A percentile compares a stretch with the other conserved stretches of the same genome.
These are phyloP conservation scores for Acromyrmex charruanus DNA, from an alignment of 1,140 invertebrate species.

Conservation along the genomic window DNA sequence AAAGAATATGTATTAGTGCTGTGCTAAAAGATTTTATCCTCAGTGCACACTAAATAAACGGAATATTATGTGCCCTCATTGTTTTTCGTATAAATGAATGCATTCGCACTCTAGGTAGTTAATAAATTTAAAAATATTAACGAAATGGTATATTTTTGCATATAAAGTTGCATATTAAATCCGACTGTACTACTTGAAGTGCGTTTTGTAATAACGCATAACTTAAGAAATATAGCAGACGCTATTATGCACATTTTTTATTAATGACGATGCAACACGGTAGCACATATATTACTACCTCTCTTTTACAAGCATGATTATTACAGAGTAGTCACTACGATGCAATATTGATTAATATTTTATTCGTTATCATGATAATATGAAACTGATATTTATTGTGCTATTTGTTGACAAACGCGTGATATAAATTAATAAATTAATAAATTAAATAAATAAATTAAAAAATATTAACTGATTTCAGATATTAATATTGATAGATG, in stretches of 20 bases:
- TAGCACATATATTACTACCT: neutral
- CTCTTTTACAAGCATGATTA: conserved; percentile 43
- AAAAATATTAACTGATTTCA: neutral
- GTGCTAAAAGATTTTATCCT: neutral
- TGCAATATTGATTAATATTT: conserved; percentile 44
- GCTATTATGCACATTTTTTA: conserved; percentile 47
- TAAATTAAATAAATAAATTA: neutral
- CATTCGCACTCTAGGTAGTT: conserved; percentile 22
- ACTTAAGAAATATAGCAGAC: conserved; percentile 51
- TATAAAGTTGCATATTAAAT: conserved; percentile 33
- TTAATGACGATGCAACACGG: conserved; percentile 49
- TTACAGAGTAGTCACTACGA: conserved; percentile 19
- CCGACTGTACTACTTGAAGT: conserved; percentile 21
- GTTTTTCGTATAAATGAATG: conserved; percentile 50
- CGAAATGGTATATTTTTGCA: conserved; percentile 63
- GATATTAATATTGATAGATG: neutral
- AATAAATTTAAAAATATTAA: conserved; percentile 54
- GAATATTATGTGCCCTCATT: conserved; percentile 28
- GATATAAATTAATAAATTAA: neutral
- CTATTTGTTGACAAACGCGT: neutral
- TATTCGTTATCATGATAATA: conserved; percentile 5
- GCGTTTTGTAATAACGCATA: conserved; percentile 51
- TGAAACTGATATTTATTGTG: neutral
- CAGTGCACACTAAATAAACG: conserved; percentile 1
- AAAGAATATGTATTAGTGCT: conserved; percentile 3